Evolutionary conservation across 1,140 invertebrate genomes (phyloP).

Genomic region (Conus betulinus): DNA sequence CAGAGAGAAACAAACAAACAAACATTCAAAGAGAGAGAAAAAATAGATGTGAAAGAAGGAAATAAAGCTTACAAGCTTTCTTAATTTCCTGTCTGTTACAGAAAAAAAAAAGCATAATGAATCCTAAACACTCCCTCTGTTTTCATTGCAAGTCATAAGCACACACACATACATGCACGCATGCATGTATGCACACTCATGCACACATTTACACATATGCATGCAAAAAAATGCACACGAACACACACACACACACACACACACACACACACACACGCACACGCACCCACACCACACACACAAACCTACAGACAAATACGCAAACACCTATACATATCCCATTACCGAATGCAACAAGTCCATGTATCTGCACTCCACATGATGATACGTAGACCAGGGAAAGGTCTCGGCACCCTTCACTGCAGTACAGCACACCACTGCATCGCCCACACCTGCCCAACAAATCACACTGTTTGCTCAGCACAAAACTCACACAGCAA

Average conservation of each 20-base stretch:
- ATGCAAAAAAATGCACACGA: neutral
- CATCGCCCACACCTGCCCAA: conserved; percentile 62
- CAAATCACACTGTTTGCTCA: neutral
- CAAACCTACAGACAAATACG: neutral
- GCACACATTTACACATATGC: neutral
- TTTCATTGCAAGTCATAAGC: too few relatives aligned
- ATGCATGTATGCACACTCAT: too few relatives aligned
- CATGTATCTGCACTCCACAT: conserved; percentile 86
- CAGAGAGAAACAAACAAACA: too few relatives aligned
- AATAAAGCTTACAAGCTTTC: too few relatives aligned
- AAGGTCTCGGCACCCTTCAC: conserved; percentile 82
- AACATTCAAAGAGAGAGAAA: too few relatives aligned
- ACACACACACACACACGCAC: neutral
- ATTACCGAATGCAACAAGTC: conserved; percentile 75
- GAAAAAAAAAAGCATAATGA: too few relatives aligned
- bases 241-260: too few relatives aligned
- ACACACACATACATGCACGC: too few relatives aligned
- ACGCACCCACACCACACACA: neutral
- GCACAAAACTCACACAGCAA: too few relatives aligned
- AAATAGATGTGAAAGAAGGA: too few relatives aligned
- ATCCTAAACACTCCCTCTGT: too few relatives aligned
- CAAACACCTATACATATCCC: neutral
- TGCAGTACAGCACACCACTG: conserved; percentile 84
- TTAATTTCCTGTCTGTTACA: too few relatives aligned
- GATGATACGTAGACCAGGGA: conserved; percentile 84